These are phyloP conservation scores for Burhinus oedicnemus DNA, from an alignment of 2,113 vertebrate genomes.

Conservation along the genomic window DNA sequence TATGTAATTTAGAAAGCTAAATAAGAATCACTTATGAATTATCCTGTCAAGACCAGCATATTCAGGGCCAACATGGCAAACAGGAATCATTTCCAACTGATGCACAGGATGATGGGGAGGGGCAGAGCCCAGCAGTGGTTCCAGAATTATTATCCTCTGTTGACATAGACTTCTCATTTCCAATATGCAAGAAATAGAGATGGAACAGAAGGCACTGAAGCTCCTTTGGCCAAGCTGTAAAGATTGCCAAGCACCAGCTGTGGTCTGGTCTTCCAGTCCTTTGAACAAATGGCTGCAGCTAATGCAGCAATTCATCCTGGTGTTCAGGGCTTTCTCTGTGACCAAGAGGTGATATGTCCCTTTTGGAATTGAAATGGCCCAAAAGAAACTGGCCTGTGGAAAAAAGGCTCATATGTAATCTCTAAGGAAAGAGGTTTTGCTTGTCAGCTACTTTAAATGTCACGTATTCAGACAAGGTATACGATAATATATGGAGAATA, in stretches of 20 bases:
- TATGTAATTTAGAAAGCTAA: not conserved
- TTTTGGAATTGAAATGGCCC: not conserved
- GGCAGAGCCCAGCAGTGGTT: not conserved
- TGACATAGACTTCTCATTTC: constrained; percentile 7
- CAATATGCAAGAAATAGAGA: not conserved
- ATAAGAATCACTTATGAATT: not conserved
- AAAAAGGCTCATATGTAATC: not conserved
- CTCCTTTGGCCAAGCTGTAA: not conserved
- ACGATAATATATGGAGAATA: not conserved
- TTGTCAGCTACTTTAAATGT: not conserved
- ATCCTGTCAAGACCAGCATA: not conserved
- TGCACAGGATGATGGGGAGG: not conserved
- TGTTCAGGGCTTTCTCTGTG: not conserved
- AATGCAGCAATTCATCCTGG: not conserved
- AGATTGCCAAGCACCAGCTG: constrained; percentile 6
- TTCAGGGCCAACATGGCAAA: not conserved
- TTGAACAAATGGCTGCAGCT: not conserved
- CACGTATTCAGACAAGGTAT: not conserved
- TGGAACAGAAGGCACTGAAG: constrained; percentile 4
- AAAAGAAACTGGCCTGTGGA: not conserved
- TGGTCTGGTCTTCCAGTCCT: not conserved
- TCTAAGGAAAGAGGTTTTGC: not conserved
- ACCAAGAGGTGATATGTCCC: not conserved
- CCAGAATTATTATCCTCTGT: constrained; percentile 1
- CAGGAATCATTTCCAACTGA: not conserved